These are phyloP conservation scores for Erpobdella octoculata DNA, from an alignment of 2,888 invertebrate species.

Conservation along the genomic window DNA sequence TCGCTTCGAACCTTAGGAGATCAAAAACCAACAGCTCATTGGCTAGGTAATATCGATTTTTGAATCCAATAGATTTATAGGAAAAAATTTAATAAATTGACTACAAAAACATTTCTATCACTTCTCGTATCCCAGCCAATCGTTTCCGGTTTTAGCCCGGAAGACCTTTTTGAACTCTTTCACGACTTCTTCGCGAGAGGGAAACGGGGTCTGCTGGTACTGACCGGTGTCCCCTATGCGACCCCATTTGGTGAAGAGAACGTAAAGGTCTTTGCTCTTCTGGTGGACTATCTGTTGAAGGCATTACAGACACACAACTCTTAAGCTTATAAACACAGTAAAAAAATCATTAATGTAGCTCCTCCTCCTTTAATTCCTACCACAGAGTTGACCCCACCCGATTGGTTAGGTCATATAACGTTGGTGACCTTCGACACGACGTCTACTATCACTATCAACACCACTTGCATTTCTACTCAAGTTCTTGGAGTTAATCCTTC, in stretches of 20 bases:
- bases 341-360: too few relatives aligned
- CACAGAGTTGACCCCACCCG: too few relatives aligned
- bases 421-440: too few relatives aligned
- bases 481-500: background rate
- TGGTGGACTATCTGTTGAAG: conserved; percentile 48
- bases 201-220: conserved; percentile 55
- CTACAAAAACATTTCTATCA: conserved; percentile 34
- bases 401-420: too few relatives aligned
- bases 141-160: conserved; percentile 55
- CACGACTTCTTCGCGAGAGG: conserved; percentile 50
- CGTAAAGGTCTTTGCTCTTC: conserved; percentile 52
- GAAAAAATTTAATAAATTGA: background rate
- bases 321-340: too few relatives aligned
- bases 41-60: too few relatives aligned
- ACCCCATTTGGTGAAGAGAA: conserved; percentile 58
- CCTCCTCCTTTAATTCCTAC: too few relatives aligned
- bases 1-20: conserved; percentile 43
- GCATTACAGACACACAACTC: conserved; percentile 6
- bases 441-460: background rate
- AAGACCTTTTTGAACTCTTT: conserved; percentile 57
- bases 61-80: background rate
- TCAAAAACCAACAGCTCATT: background rate
- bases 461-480: background rate
- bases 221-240: conserved; percentile 55
- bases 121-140: conserved; percentile 51